Evolutionary conservation across 2,888 invertebrate species (phyloP).

Genomic region (Laothoe populi): DNA sequence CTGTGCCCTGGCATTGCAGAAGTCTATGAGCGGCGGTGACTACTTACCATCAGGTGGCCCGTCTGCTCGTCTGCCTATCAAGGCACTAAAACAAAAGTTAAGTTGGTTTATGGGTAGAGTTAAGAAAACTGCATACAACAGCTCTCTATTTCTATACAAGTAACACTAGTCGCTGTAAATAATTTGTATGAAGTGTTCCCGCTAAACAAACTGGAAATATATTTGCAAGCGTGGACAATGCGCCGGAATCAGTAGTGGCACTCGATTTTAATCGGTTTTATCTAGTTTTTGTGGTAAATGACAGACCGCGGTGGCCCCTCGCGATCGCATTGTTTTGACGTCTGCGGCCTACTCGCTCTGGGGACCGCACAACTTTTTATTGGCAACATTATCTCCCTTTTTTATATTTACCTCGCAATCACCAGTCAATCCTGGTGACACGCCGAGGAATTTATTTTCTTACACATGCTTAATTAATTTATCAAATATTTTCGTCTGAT

Average conservation of each 20-base stretch:
- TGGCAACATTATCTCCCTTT: conserved; percentile 4
- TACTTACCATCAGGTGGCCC: too few relatives aligned
- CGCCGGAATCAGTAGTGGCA: conserved; percentile 25
- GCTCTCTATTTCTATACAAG: not conserved
- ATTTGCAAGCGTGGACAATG: conserved; percentile 17
- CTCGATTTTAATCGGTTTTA: conserved; percentile 64
- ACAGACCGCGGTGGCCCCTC: conserved; percentile 52
- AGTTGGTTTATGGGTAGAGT: too few relatives aligned
- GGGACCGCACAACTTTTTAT: conserved; percentile 10
- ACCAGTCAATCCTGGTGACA: too few relatives aligned
- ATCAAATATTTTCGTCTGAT: too few relatives aligned
- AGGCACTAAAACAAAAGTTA: too few relatives aligned
- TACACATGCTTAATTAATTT: too few relatives aligned
- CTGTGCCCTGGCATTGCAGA: too few relatives aligned
- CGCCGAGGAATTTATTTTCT: too few relatives aligned
- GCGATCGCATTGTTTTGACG: conserved; percentile 68
- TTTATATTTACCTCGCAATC: too few relatives aligned
- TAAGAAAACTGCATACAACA: too few relatives aligned
- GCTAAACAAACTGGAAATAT: conserved; percentile 21
- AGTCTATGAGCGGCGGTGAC: too few relatives aligned
- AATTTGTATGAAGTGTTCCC: not conserved
- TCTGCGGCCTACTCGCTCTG: conserved; percentile 51
- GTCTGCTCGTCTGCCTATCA: too few relatives aligned
- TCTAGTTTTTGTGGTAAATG: conserved; percentile 79
- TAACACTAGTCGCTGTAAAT: not conserved